phyloP scores from a whole-genome alignment of 2,113 vertebrate species.

The Anas platyrhynchos region DNA sequence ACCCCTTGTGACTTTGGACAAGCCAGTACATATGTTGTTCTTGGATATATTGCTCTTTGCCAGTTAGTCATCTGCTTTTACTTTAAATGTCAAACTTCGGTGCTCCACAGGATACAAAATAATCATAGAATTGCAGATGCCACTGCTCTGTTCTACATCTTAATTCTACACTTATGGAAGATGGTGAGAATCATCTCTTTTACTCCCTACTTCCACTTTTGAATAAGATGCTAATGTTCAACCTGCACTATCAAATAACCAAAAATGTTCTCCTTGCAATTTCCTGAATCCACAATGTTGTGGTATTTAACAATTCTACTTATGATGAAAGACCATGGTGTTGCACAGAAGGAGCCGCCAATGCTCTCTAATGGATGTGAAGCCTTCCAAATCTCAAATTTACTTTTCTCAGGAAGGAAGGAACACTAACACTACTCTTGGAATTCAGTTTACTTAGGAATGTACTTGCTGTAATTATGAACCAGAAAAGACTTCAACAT shows the following conservation, averaged over 20 bases:
- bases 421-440: neutral
- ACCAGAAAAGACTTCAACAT: neutral
- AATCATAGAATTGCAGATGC: neutral
- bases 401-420: neutral
- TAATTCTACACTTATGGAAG: neutral
- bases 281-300: neutral
- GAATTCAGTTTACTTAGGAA: neutral
- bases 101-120: neutral
- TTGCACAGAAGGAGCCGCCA: neutral
- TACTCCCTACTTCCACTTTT: neutral
- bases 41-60: neutral
- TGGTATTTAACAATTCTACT: neutral
- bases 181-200: neutral
- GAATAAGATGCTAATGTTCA: neutral
- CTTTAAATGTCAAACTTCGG: neutral
- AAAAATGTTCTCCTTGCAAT: neutral
- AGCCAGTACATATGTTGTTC: neutral
- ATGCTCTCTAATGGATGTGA: neutral
- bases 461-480: neutral
- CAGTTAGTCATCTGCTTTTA: neutral
- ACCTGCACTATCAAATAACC: neutral
- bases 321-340: neutral
- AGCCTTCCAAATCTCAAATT: neutral
- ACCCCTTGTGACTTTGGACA: accelerated
- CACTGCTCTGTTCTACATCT: neutral